A percentile compares a stretch with the other conserved stretches of the same genome.
These are phyloP conservation scores for Corythoichthys haematopterus DNA, from an alignment of 2,113 vertebrate species.

Conservation along the genomic window DNA sequence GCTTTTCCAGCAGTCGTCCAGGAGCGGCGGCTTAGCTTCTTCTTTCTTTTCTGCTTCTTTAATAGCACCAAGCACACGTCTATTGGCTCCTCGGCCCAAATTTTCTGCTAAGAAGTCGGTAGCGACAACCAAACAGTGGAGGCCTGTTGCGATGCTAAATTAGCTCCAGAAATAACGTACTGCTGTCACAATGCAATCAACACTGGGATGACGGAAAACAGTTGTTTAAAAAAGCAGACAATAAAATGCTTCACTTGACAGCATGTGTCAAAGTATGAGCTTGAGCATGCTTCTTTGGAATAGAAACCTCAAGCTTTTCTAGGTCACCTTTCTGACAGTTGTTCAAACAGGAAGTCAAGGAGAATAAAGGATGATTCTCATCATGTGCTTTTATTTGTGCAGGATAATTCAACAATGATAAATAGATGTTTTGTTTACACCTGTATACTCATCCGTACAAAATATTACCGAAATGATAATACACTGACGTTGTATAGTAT, in stretches of 20 bases:
- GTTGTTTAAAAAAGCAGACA: slow-evolving; percentile 19
- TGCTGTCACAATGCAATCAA: slow-evolving; percentile 16
- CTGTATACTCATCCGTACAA: background rate
- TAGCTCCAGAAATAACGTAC: slow-evolving; percentile 52
- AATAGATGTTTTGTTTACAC: background rate
- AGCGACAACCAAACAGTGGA: slow-evolving; percentile 85
- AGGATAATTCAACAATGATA: slow-evolving; percentile 8
- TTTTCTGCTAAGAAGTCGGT: slow-evolving; percentile 92
- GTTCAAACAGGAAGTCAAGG: slow-evolving; percentile 13
- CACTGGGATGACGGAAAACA: slow-evolving; percentile 15
- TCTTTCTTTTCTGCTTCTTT: slow-evolving; percentile 72
- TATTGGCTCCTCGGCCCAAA: slow-evolving; percentile 86
- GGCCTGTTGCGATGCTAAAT: slow-evolving; percentile 76
- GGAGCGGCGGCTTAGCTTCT: slow-evolving; percentile 46
- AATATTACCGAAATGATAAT: background rate
- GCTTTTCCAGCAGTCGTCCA: slow-evolving; percentile 36
- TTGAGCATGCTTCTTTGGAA: background rate
- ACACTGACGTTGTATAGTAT: background rate
- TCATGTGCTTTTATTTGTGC: slow-evolving; percentile 41
- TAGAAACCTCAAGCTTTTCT: background rate
- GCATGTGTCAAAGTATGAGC: background rate
- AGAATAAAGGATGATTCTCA: slow-evolving; percentile 38
- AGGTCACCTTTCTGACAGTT: slow-evolving; percentile 14
- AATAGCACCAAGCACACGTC: slow-evolving; percentile 74
- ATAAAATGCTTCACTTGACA: slow-evolving; percentile 23